phyloP scores from a whole-genome alignment of 64 coral and sea anemone species.

The Acropora yongei region DNA sequence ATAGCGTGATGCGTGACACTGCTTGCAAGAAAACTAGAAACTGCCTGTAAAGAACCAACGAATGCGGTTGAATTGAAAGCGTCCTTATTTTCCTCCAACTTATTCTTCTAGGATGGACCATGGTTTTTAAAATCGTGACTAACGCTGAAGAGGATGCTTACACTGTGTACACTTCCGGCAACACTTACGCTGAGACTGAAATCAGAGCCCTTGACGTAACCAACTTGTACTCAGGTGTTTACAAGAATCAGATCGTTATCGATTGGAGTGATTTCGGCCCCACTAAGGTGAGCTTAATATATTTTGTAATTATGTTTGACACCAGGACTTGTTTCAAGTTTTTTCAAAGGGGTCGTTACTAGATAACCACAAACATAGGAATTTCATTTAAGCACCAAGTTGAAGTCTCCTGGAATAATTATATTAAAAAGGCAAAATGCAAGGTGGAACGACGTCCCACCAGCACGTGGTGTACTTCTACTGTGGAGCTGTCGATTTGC shows the following conservation, averaged over 20 bases:
- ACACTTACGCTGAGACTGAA: not conserved
- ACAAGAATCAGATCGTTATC: conserved; percentile 43
- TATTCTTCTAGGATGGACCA: conserved; percentile 40
- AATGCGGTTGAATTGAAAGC: too few relatives aligned
- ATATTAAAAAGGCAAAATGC: too few relatives aligned
- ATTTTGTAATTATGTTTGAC: not conserved
- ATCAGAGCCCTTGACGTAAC: conserved; percentile 18
- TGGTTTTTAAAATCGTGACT: conserved; percentile 36
- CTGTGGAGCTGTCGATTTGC: too few relatives aligned
- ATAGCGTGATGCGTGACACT: too few relatives aligned
- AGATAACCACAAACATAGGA: too few relatives aligned
- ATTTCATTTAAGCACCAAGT: too few relatives aligned
- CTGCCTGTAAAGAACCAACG: too few relatives aligned
- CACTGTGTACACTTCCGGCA: not conserved
- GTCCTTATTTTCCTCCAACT: not conserved
- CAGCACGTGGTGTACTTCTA: too few relatives aligned
- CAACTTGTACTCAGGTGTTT: not conserved
- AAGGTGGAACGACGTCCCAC: too few relatives aligned
- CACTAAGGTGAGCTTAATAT: not conserved
- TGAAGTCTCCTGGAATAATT: too few relatives aligned
- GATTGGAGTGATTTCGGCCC: conserved; percentile 2
- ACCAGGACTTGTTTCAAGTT: not conserved
- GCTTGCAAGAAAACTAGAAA: too few relatives aligned
- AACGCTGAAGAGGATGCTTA: not conserved
- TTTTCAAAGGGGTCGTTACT: too few relatives aligned